Conservation (phyloP, 2,113 vertebrate species). For the Bucco capensis region DNA sequence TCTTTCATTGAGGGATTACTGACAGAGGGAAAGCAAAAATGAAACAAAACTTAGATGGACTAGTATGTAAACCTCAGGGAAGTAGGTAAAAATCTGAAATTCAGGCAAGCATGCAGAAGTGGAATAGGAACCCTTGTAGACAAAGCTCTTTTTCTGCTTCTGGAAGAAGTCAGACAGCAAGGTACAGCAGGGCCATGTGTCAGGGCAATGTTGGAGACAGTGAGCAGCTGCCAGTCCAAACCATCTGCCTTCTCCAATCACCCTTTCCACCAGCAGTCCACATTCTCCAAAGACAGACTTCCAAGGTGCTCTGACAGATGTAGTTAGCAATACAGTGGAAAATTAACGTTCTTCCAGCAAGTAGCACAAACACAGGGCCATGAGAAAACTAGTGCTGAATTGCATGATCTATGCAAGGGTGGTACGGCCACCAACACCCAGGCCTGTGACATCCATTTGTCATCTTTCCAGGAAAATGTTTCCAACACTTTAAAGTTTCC, state of each 20-base stretch:
- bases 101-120: neutral
- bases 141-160: neutral
- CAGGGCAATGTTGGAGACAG: neutral
- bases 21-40: neutral
- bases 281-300: neutral
- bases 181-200: neutral
- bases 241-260: neutral
- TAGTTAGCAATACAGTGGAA: neutral
- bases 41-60: neutral
- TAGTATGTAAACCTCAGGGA: neutral
- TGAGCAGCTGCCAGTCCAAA: neutral
- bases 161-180: neutral
- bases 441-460: neutral
- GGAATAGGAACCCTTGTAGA: neutral
- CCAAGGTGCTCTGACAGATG: neutral
- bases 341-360: neutral
- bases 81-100: neutral
- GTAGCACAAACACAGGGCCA: neutral
- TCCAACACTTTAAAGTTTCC: conserved; percentile 46
- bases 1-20: neutral
- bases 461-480: conserved; percentile 35
- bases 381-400: conserved; percentile 4
- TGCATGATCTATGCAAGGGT: neutral
- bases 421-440: conserved; percentile 2
- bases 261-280: neutral